Percentiles rank a stretch among this genome's conserved stretches.
Evolutionary conservation across 2,113 vertebrate genomes (phyloP).

Genomic region (Ia io): DNA sequence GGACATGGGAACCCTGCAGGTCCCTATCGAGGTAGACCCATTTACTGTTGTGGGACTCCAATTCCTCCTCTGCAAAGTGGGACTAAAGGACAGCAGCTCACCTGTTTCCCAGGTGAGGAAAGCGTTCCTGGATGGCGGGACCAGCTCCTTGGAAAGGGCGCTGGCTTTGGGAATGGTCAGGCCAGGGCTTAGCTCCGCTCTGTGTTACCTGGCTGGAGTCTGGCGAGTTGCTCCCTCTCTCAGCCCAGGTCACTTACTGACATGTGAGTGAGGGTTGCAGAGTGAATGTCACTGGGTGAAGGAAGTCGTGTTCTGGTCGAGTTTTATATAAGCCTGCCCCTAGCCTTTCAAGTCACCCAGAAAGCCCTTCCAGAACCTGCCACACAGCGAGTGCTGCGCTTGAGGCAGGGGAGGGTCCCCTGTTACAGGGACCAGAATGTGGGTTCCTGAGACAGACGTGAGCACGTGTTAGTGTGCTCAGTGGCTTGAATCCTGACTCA

Average conservation of each 20-base stretch:
- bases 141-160: not conserved
- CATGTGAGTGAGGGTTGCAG: rapidly evolving
- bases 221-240: not conserved
- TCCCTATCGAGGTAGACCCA: not conserved
- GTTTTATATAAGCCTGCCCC: not conserved
- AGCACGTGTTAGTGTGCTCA: not conserved
- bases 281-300: not conserved
- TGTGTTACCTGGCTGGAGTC: not conserved
- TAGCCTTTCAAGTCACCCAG: not conserved
- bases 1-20: not conserved
- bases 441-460: not conserved
- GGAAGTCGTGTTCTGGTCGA: not conserved
- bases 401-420: not conserved
- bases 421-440: not conserved
- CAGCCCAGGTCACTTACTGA: not conserved
- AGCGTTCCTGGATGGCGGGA: not conserved
- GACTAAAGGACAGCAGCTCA: not conserved
- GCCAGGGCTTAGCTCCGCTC: not conserved
- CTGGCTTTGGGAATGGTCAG: not conserved
- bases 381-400: not conserved
- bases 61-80: not conserved
- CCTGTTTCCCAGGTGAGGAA: not conserved
- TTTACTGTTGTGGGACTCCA: not conserved
- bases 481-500: not conserved
- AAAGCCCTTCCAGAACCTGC: not conserved